These are phyloP conservation scores for Craseonycteris thonglongyai DNA, from an alignment of 2,113 vertebrate species.

Conservation along the genomic window DNA sequence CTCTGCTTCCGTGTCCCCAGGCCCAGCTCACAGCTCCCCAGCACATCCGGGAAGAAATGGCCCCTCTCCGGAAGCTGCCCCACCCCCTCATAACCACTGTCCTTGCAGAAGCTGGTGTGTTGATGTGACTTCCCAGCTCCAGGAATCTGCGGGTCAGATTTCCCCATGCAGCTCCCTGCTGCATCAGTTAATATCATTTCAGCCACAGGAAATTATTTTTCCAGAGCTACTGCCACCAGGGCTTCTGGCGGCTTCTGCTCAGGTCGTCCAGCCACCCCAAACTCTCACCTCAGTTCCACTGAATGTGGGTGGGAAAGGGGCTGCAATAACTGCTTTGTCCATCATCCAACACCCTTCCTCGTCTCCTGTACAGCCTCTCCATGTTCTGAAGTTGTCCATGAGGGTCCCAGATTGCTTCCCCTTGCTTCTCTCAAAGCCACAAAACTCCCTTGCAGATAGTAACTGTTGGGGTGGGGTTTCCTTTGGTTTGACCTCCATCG, in stretches of 20 bases:
- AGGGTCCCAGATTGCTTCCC: not conserved
- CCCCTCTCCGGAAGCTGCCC: not conserved
- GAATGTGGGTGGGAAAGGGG: not conserved
- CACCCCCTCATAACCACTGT: not conserved
- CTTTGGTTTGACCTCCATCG: not conserved
- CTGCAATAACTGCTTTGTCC: not conserved
- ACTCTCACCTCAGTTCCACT: not conserved
- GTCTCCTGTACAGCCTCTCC: not conserved
- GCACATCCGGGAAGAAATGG: not conserved
- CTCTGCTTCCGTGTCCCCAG: not conserved
- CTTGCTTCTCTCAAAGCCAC: not conserved
- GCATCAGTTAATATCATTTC: not conserved
- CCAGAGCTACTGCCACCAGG: not conserved
- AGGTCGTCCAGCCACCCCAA: not conserved
- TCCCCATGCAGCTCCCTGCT: not conserved
- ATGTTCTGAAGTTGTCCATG: not conserved
- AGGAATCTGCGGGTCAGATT: not conserved
- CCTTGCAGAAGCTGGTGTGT: not conserved
- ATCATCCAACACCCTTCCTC: not conserved
- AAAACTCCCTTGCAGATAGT: not conserved
- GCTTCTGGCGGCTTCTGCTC: not conserved
- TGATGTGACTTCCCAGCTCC: not conserved
- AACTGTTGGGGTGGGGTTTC: not conserved
- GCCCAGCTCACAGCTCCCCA: not conserved
- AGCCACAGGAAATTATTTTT: constrained; percentile 38